Conservation (phyloP, 1,140 invertebrate species). For the Drosophila pseudoobscura region DNA sequence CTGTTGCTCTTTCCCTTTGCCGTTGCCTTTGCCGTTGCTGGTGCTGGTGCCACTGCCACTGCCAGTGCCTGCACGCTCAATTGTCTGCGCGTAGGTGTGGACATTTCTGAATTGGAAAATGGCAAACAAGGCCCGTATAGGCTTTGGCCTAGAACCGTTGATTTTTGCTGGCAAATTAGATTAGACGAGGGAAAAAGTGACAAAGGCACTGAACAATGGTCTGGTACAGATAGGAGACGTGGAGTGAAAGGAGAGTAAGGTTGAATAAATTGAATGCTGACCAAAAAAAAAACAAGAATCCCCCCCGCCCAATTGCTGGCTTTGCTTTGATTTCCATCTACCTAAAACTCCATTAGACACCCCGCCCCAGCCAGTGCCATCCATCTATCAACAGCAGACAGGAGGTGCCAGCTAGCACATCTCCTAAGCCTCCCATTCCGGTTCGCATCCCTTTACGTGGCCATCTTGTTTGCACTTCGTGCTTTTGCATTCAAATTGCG, state of each 20-base stretch:
- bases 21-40: slow-evolving; percentile 45
- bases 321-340: slow-evolving; percentile 3
- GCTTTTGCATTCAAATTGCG: slow-evolving; percentile 81
- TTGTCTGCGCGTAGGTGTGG: slow-evolving; percentile 75
- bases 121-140: slow-evolving; percentile 20
- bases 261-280: slow-evolving; percentile 16
- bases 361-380: slow-evolving; percentile 48
- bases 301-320: neutral
- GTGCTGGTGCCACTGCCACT: slow-evolving; percentile 30
- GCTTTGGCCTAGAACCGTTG: slow-evolving; percentile 66
- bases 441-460: slow-evolving; percentile 46
- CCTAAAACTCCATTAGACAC: slow-evolving; percentile 29
- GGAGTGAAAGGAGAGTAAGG: slow-evolving; percentile 1
- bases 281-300: slow-evolving; percentile 6
- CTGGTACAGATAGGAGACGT: slow-evolving; percentile 17
- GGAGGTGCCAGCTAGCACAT: slow-evolving; percentile 21
- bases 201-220: slow-evolving; percentile 29
- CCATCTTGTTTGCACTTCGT: slow-evolving; percentile 77
- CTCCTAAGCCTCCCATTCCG: slow-evolving; percentile 16
- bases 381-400: slow-evolving; percentile 67
- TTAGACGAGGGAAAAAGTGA: slow-evolving; percentile 37
- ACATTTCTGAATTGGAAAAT: slow-evolving; percentile 45
- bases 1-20: slow-evolving; percentile 60
- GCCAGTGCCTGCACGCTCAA: slow-evolving; percentile 70
- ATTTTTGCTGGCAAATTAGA: slow-evolving; percentile 62